These are phyloP conservation scores for Cyprinus carpio DNA, from an alignment of 2,113 vertebrate species.

Conservation along the genomic window DNA sequence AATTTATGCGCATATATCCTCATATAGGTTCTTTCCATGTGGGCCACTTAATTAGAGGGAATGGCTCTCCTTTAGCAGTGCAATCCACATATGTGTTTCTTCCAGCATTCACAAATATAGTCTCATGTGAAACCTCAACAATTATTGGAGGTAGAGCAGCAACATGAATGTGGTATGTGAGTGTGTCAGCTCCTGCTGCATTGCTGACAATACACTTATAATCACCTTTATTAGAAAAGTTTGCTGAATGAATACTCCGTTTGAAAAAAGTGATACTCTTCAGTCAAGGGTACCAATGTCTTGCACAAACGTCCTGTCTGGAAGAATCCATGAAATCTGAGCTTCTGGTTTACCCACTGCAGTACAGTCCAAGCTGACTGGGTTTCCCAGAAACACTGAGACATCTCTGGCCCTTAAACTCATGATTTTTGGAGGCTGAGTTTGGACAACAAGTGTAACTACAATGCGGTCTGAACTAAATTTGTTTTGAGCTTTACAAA, in stretches of 20 bases:
- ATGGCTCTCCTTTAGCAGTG: constrained; percentile 73
- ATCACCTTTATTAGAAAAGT: constrained; percentile 77
- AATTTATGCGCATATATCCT: no score
- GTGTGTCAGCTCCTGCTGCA: constrained; percentile 76
- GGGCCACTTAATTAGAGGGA: constrained; percentile 73
- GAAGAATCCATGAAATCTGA: constrained; percentile 79
- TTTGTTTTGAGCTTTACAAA: constrained; percentile 75
- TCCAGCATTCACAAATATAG: constrained; percentile 66
- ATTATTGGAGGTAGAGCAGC: constrained; percentile 75
- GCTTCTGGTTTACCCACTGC: constrained; percentile 75
- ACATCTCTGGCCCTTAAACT: constrained; percentile 62
- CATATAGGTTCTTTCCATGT: no score
- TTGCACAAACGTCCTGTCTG: constrained; percentile 73
- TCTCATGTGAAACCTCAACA: constrained; percentile 65
- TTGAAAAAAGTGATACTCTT: constrained; percentile 67
- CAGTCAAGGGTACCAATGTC: constrained; percentile 60
- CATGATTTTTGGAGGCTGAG: constrained; percentile 71
- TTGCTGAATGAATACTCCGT: constrained; percentile 73
- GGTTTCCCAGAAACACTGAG: constrained; percentile 70
- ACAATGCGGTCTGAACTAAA: constrained; percentile 76
- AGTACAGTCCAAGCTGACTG: constrained; percentile 69
- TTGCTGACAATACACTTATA: constrained; percentile 83
- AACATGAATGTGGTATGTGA: constrained; percentile 76
- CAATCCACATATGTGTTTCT: constrained; percentile 74
- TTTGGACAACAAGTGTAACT: constrained; percentile 73